Conservation (phyloP, 2,888 invertebrate species). For the Macrophya alboannulata region DNA sequence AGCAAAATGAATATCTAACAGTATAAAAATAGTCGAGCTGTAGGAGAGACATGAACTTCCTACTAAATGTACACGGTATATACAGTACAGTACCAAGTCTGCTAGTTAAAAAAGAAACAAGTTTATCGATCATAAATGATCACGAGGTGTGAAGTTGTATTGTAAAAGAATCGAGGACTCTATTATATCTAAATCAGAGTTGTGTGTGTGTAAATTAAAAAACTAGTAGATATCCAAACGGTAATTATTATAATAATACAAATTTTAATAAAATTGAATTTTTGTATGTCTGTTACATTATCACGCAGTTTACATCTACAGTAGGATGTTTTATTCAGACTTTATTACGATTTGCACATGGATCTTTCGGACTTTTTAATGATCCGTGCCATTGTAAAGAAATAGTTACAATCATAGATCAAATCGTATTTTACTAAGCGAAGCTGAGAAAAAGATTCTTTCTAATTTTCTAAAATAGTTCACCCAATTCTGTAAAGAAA, state of each 20-base stretch:
- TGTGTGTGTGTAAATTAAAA: background rate
- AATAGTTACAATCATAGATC: constrained; percentile 1
- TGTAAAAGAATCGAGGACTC: constrained; percentile 50
- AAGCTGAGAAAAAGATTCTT: background rate
- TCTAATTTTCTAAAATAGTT: background rate
- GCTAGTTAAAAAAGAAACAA: constrained; percentile 62
- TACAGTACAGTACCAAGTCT: constrained; percentile 64
- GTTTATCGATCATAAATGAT: constrained; percentile 54
- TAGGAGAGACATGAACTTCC: constrained; percentile 72
- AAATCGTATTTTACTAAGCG: background rate
- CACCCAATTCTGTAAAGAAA: background rate
- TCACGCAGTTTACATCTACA: background rate
- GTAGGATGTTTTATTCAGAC: background rate
- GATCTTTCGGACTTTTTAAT: background rate
- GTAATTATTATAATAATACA: background rate
- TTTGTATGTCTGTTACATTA: background rate
- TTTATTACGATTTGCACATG: background rate
- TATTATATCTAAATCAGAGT: background rate
- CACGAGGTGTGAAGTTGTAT: constrained; percentile 35
- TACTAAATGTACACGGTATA: constrained; percentile 70
- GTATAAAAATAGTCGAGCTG: constrained; percentile 67
- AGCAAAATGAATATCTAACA: constrained; percentile 64
- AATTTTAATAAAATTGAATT: background rate
- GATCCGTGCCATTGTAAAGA: constrained; percentile 1
- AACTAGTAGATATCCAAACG: background rate